phyloP scores from a whole-genome alignment of 2,797 vertebrate species.

The Myiotriccus ornatus region DNA sequence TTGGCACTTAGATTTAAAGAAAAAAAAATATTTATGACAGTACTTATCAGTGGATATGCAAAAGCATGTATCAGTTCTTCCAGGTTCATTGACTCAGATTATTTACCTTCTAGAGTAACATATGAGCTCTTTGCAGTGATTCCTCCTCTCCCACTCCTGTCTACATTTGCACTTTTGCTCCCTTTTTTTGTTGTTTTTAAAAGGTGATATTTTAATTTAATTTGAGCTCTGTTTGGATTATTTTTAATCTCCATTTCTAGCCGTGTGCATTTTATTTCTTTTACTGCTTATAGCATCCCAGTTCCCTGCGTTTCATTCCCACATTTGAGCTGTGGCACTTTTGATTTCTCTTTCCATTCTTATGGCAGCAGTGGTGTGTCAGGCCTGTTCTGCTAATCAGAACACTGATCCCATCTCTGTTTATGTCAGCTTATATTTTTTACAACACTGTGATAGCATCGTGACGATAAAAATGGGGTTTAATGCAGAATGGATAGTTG shows the following conservation, averaged over 20 bases:
- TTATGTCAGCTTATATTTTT: neutral
- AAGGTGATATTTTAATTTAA: neutral
- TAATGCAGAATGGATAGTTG: neutral
- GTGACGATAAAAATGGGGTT: neutral
- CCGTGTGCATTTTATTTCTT: neutral
- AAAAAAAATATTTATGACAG: neutral
- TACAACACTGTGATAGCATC: neutral
- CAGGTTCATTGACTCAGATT: neutral
- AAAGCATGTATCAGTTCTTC: neutral
- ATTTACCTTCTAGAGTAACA: neutral
- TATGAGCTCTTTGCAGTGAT: neutral
- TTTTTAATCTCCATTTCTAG: neutral
- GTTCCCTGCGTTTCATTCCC: neutral
- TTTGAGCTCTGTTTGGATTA: neutral
- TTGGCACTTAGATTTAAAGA: neutral
- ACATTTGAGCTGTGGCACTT: neutral
- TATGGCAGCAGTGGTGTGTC: neutral
- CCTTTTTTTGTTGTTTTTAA: fast-evolving
- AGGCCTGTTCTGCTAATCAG: neutral
- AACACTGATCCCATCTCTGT: neutral
- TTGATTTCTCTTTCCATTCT: neutral
- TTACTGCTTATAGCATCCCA: neutral
- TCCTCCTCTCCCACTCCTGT: neutral
- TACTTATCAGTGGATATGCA: neutral
- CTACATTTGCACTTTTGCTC: neutral